These are phyloP conservation scores for Vireo griseus DNA, from an alignment of 2,797 vertebrate species.

Conservation along the genomic window DNA sequence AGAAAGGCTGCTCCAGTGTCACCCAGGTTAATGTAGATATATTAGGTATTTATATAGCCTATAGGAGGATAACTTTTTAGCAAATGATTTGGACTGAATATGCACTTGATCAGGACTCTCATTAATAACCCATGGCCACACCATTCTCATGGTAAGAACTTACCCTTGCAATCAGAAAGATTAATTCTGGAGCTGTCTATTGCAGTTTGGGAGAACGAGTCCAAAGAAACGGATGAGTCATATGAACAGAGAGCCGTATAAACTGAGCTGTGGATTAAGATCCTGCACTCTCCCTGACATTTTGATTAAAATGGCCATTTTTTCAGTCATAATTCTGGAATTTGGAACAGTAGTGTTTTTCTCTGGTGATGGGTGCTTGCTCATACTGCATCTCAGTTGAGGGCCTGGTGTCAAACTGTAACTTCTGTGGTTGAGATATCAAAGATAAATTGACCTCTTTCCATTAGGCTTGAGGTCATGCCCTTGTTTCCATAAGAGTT, in stretches of 20 bases:
- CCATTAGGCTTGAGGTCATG: neutral
- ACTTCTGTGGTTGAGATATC: neutral
- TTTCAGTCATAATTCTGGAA: neutral
- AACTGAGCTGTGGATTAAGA: neutral
- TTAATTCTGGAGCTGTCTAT: conserved; percentile 16
- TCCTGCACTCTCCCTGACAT: neutral
- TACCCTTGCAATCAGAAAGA: conserved; percentile 16
- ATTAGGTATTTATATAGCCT: conserved; percentile 63
- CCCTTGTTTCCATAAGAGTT: neutral
- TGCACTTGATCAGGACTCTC: conserved; percentile 51
- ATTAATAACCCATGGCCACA: conserved; percentile 26
- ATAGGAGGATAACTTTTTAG: conserved; percentile 56
- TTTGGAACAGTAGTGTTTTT: neutral
- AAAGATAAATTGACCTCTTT: neutral
- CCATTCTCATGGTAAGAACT: neutral
- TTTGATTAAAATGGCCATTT: neutral
- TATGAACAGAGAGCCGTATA: neutral
- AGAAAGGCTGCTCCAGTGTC: conserved; percentile 52
- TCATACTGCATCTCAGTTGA: neutral
- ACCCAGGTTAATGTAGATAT: conserved; percentile 64
- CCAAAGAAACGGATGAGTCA: neutral
- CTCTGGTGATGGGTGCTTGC: neutral
- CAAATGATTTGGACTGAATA: conserved; percentile 48
- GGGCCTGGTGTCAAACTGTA: neutral
- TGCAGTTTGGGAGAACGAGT: neutral